Evolutionary conservation across 2,888 invertebrate species (phyloP).

Genomic region (Caenorhabditis sulstoni): DNA sequence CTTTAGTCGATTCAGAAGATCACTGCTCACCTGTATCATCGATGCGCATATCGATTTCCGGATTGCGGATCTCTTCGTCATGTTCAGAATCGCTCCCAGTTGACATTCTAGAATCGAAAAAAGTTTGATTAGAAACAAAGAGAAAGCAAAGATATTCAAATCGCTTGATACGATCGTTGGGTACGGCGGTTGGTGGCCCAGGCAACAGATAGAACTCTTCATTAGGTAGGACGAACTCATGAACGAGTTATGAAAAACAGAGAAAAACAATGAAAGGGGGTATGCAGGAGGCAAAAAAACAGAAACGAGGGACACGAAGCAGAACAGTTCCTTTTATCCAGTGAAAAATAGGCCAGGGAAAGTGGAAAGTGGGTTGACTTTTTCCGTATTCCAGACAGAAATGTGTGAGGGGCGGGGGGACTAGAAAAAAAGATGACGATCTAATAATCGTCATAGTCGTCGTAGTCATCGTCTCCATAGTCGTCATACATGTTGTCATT

Average conservation of each 20-base stretch:
- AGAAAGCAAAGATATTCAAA: neutral
- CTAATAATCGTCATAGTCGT: slow-evolving; percentile 63
- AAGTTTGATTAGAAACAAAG: too few relatives aligned
- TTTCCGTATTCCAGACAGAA: slow-evolving; percentile 32
- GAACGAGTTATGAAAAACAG: neutral
- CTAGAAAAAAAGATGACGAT: slow-evolving; percentile 8
- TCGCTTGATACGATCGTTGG: neutral
- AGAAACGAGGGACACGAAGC: neutral
- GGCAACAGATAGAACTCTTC: slow-evolving; percentile 18
- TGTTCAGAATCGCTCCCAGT: slow-evolving; percentile 6
- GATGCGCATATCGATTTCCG: neutral
- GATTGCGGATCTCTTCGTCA: neutral
- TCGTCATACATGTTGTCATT: slow-evolving; percentile 64
- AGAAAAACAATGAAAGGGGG: neutral
- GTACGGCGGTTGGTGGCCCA: too few relatives aligned
- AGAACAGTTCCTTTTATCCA: too few relatives aligned
- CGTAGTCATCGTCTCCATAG: slow-evolving; percentile 59
- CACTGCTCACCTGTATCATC: neutral
- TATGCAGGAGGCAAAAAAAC: neutral
- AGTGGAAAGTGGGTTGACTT: neutral
- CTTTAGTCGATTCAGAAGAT: neutral
- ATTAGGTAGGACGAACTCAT: neutral
- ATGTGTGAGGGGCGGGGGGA: slow-evolving; percentile 14
- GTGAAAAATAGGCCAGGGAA: neutral
- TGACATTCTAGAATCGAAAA: slow-evolving; percentile 9